These are phyloP conservation scores for Dicentrarchus labrax DNA, from an alignment of 2,113 vertebrate genomes.

Conservation along the genomic window DNA sequence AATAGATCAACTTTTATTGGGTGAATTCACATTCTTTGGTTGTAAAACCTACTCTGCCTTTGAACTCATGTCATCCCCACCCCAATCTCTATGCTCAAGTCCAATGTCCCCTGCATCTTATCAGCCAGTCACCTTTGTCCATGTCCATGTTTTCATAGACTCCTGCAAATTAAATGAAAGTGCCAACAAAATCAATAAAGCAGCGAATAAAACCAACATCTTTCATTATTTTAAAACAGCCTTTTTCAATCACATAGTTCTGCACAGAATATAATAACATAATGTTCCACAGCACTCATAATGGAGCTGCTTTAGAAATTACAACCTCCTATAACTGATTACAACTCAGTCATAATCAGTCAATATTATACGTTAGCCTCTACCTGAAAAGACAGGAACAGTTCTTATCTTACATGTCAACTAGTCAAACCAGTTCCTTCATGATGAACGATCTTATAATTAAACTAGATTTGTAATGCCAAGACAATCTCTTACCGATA, in stretches of 20 bases:
- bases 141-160: conserved; percentile 54
- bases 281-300: too few species aligned
- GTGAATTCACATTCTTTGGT: conserved; percentile 20
- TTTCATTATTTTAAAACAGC: too few species aligned
- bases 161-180: conserved; percentile 46
- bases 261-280: not conserved
- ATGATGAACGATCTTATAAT: not conserved
- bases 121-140: conserved; percentile 84
- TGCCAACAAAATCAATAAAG: conserved; percentile 40
- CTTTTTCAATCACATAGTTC: not conserved
- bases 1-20: not conserved
- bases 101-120: conserved; percentile 83
- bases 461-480: not conserved
- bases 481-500: not conserved
- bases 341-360: not conserved
- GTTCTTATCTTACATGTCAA: not conserved
- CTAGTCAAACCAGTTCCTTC: not conserved
- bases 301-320: not conserved
- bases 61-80: conserved; percentile 67
- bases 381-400: not conserved
- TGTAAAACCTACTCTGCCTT: conserved; percentile 42
- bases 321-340: not conserved
- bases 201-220: not conserved
- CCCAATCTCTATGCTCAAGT: conserved; percentile 66
- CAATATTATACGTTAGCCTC: not conserved